Percentiles rank a stretch among this genome's conserved stretches.
phyloP scores from a whole-genome alignment of 2,797 vertebrate genomes.

The Numenius phaeopus region DNA sequence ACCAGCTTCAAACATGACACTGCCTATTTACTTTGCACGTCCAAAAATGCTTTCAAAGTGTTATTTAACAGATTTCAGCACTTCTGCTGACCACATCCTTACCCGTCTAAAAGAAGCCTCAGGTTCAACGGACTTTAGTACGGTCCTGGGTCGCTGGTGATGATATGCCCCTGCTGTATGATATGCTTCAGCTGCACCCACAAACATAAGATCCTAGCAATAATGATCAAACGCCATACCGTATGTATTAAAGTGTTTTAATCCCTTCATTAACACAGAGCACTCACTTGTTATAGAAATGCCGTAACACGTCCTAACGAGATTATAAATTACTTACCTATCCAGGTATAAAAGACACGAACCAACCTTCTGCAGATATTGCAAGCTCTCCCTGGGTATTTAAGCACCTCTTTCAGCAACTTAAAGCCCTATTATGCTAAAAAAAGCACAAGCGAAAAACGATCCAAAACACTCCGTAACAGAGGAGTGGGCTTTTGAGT shows the following conservation, averaged over 20 bases:
- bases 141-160: rapidly evolving
- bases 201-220: not conserved
- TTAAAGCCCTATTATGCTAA: not conserved
- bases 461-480: rapidly evolving
- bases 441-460: not conserved
- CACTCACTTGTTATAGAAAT: rapidly evolving
- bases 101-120: not conserved
- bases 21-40: rapidly evolving
- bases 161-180: rapidly evolving
- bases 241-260: rapidly evolving
- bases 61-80: not conserved
- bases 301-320: rapidly evolving
- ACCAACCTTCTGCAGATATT: not conserved
- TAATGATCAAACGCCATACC: rapidly evolving
- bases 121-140: rapidly evolving
- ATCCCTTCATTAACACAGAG: not conserved
- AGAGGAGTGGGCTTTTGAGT: rapidly evolving
- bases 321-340: not conserved
- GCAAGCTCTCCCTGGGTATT: not conserved
- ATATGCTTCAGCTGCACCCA: not conserved
- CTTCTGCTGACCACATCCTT: not conserved
- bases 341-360: not conserved
- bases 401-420: not conserved
- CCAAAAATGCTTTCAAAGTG: not conserved
- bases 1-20: not conserved